phyloP scores from a whole-genome alignment of 2,888 invertebrate species.

The Lasioglossum marginatum region DNA sequence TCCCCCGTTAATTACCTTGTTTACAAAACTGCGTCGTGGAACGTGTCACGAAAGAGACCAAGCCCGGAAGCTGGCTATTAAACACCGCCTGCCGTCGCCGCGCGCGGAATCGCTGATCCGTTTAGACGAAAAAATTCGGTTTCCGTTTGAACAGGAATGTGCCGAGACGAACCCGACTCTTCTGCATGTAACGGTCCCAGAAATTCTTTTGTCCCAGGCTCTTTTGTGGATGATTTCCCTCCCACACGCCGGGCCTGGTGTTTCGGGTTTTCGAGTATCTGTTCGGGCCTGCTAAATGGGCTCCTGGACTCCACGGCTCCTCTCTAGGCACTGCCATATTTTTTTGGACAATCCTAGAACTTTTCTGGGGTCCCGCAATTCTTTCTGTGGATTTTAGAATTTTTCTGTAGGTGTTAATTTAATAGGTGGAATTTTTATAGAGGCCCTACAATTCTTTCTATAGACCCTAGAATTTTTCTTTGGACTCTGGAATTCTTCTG shows the following conservation, averaged over 20 bases:
- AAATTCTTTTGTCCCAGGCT: not conserved
- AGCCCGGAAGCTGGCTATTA: not conserved
- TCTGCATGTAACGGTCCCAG: not conserved
- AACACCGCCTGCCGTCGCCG: not conserved
- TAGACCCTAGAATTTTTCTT: too few species aligned
- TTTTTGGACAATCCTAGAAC: too few species aligned
- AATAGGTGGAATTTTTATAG: not conserved
- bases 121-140: not conserved
- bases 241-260: not conserved
- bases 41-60: not conserved
- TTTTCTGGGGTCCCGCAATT: not conserved
- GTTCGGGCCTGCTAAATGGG: not conserved
- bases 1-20: constrained; percentile 41
- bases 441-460: not conserved
- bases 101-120: not conserved
- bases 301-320: not conserved
- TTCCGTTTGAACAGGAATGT: not conserved
- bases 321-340: not conserved
- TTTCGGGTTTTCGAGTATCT: not conserved
- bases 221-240: not conserved
- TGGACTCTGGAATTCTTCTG: not conserved
- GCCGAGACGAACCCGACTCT: not conserved
- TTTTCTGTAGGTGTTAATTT: not conserved
- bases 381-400: not conserved
- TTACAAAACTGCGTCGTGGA: constrained; percentile 23